These are phyloP conservation scores for Paramisgurnus dabryanus DNA, from an alignment of 2,113 vertebrate genomes.

Conservation along the genomic window DNA sequence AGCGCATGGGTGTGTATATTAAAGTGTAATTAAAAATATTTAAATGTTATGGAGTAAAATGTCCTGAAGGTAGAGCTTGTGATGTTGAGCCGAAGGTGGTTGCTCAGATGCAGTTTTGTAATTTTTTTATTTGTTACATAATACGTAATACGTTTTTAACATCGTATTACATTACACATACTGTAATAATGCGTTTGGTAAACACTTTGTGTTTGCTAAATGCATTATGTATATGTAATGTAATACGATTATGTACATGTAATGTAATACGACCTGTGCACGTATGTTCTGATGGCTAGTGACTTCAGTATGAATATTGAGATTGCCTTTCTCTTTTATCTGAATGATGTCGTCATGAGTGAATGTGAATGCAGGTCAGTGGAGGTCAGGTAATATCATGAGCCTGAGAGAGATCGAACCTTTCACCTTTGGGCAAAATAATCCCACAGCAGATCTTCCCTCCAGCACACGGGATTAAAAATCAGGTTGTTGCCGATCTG, in stretches of 20 bases:
- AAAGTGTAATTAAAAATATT: no score
- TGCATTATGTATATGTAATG: no score
- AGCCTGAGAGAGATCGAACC: conserved; percentile 10
- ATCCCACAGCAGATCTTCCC: conserved; percentile 59
- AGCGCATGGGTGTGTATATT: no score
- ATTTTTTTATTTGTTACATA: background rate
- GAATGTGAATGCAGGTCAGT: conserved; percentile 10
- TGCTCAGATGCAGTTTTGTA: background rate
- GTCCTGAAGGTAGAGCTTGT: no score
- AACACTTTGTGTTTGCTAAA: no score
- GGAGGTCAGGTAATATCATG: background rate
- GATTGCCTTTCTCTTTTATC: background rate
- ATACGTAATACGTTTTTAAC: no score
- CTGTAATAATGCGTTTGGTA: no score
- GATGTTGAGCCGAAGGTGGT: no score
- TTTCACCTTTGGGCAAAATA: conserved; percentile 51
- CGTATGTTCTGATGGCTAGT: background rate
- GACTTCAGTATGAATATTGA: background rate
- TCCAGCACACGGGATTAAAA: conserved; percentile 63
- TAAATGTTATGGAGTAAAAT: no score
- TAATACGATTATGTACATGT: no score
- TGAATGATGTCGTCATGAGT: background rate
- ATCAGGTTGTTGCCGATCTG: conserved; percentile 67
- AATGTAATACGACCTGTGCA: background rate
- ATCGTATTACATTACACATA: background rate